Percentiles rank a stretch among this genome's conserved stretches.
Conservation (phyloP, 2,888 invertebrate species). For the Parthenolecanium corni region DNA sequence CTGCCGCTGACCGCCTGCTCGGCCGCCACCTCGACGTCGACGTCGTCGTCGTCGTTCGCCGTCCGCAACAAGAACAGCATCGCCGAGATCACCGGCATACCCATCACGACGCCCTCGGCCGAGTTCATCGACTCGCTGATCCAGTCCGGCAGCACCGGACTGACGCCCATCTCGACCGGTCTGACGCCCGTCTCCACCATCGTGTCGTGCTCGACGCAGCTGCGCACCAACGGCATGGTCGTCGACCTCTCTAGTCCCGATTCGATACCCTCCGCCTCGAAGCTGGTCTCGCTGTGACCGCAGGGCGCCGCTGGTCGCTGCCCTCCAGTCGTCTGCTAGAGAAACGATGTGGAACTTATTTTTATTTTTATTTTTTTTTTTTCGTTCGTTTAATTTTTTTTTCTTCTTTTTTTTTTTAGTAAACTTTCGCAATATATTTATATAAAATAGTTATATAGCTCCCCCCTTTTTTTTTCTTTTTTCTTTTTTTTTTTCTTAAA, state of each 20-base stretch:
- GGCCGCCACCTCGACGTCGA: background rate
- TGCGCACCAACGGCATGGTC: constrained; percentile 31
- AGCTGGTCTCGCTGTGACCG: constrained; percentile 71
- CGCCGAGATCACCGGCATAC: constrained; percentile 43
- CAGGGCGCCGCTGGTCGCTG: background rate
- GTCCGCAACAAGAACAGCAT: background rate
- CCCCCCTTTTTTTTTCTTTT: background rate
- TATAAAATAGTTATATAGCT: background rate
- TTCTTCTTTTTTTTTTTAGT: background rate
- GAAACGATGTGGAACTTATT: background rate
- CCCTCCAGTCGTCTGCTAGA: background rate
- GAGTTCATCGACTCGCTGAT: constrained; percentile 80
- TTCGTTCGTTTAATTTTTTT: background rate
- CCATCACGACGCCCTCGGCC: constrained; percentile 76
- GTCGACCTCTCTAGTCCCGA: constrained; percentile 61
- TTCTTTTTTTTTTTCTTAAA: background rate
- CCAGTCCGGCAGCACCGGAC: constrained; percentile 75
- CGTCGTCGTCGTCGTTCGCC: too few relatives aligned
- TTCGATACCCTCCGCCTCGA: constrained; percentile 48
- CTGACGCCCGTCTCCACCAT: too few relatives aligned
- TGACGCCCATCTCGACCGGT: constrained; percentile 68
- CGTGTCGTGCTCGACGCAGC: constrained; percentile 25
- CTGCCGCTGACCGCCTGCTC: constrained; percentile 8
- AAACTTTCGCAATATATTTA: background rate
- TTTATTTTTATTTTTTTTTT: background rate